Base-by-base conservation (phyloP, 1,140 invertebrate genomes). In the Drosophila jambulina region DNA sequence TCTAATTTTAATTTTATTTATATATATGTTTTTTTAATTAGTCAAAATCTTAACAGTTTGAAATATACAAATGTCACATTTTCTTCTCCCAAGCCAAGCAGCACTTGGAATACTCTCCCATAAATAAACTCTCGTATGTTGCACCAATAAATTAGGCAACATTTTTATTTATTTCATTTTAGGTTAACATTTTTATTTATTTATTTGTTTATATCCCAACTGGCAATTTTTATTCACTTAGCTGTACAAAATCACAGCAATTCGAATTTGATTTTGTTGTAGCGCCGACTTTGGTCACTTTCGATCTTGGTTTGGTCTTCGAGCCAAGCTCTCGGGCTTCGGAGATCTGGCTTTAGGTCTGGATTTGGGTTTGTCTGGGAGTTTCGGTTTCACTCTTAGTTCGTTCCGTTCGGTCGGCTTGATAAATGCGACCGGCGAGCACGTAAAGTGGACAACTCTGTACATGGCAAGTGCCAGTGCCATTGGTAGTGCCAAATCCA, bases 381-480 rank as follows among this genome's bases (percentile, higher is more conserved):
- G 71, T 71, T 81, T 76, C 65, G 46, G 59, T 85, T 84, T 85
- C 77, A 76, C 69, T 72, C 68, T 72, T 72, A 23, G 65, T 69
- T 69, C 34, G 29, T 49, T 25, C 13, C 27, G 13, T 19, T 53
- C 49, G 60, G 25, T 7, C 53, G 57, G 38, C 34, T 63, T 84
- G 77, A 87, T 88, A 84, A 90, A 90, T 84, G 85, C 49, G 49
- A 48, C 46, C 63, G 67, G 43, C 60, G 59, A 62, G 68, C 74
- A 80, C 70, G 80, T 82, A 78, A 85, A 86, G 78, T 85, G 82
- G 82, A 81, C 78, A 85, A 82, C 78, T 69, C 63, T 75, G 58
- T 72, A 72, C 70, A 74, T 65, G 45, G 71, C 63, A 80, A 69
- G 53, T 77, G 81, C 40, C 56, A 40, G 42, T 62, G 71, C 25